A percentile compares a stretch with the other conserved stretches of the same genome.
These are phyloP conservation scores for Neosilurus mollespiculum DNA, from an alignment of 2,797 vertebrate species.

Conservation along the genomic window DNA sequence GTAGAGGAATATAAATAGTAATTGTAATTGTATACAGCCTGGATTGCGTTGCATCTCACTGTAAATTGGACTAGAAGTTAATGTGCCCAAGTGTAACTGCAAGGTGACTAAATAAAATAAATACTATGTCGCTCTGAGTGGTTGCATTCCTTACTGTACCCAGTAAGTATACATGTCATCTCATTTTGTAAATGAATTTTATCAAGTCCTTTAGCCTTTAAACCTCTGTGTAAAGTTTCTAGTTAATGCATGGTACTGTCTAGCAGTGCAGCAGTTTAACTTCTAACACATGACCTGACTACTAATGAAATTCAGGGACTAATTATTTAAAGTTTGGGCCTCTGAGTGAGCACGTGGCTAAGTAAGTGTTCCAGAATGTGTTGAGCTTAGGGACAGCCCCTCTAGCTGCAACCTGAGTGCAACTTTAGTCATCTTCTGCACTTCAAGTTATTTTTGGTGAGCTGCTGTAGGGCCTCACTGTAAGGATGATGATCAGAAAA, in stretches of 20 bases:
- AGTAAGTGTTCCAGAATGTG: constrained; percentile 20
- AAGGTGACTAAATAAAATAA: constrained; percentile 3
- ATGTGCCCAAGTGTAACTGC: neutral
- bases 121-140: constrained; percentile 35
- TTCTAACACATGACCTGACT: constrained; percentile 64
- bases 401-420: constrained; percentile 23
- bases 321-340: constrained; percentile 47
- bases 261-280: constrained; percentile 63
- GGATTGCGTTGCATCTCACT: constrained; percentile 49
- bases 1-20: constrained; percentile 68
- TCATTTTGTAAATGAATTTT: neutral
- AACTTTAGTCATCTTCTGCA: neutral
- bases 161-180: neutral
- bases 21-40: constrained; percentile 64
- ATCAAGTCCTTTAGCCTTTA: neutral
- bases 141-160: constrained; percentile 14
- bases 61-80: constrained; percentile 5
- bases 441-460: constrained; percentile 20
- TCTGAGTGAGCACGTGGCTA: constrained; percentile 20
- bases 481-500: neutral
- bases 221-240: neutral
- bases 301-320: constrained; percentile 71
- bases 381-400: constrained; percentile 4
- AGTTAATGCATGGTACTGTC: constrained; percentile 25
- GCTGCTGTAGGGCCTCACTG: constrained; percentile 19